Evolutionary conservation across 2,888 invertebrate species (phyloP).

Genomic region (Petrolisthes manimaculis): DNA sequence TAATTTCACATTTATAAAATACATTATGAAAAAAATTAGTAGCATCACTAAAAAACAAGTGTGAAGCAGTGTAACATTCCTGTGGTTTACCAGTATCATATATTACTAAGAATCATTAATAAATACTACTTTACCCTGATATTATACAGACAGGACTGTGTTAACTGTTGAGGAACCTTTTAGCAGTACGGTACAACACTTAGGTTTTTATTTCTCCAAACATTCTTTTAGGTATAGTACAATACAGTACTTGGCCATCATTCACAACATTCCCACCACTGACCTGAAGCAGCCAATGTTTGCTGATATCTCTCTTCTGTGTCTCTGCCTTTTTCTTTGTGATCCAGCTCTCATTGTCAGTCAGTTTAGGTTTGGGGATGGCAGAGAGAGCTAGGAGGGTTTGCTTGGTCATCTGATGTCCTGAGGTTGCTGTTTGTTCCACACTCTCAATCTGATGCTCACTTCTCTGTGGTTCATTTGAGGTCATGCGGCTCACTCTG

Average conservation of each 20-base stretch:
- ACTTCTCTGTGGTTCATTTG: slow-evolving; percentile 20
- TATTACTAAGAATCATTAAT: no score
- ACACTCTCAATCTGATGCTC: slow-evolving; percentile 18
- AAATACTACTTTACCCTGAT: no score
- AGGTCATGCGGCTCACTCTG: slow-evolving; percentile 46
- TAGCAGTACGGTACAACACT: not conserved
- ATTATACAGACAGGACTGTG: no score
- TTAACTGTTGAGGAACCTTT: no score
- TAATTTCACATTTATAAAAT: no score
- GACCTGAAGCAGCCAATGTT: slow-evolving; percentile 66
- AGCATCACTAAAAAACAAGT: no score
- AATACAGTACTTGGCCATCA: not conserved
- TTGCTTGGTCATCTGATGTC: slow-evolving; percentile 57
- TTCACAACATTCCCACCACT: not conserved
- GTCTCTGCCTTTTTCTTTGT: slow-evolving; percentile 75
- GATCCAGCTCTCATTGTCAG: slow-evolving; percentile 80
- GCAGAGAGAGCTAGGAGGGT: slow-evolving; percentile 75
- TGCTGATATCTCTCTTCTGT: slow-evolving; percentile 60
- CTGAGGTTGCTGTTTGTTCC: slow-evolving; percentile 24
- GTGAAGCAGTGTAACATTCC: no score
- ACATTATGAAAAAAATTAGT: no score
- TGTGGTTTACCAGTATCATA: no score
- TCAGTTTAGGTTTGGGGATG: slow-evolving; percentile 82
- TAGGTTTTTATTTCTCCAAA: not conserved
- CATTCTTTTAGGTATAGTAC: not conserved